Evolutionary conservation across 2,797 vertebrate genomes (phyloP).

Genomic region (Sebastes ruberrimus): DNA sequence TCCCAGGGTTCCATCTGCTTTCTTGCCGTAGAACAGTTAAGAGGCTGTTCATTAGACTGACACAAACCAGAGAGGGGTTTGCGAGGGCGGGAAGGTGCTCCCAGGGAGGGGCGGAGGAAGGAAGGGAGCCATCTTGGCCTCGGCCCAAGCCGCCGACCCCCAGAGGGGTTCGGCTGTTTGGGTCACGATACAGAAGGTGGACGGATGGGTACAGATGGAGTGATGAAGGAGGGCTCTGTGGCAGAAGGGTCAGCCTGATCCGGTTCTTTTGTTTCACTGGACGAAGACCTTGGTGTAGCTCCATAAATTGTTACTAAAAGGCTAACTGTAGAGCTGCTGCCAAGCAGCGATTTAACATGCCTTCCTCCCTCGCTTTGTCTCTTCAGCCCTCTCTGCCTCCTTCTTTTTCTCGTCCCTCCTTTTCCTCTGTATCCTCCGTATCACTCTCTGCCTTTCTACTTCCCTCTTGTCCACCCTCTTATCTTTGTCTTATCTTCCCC

Average conservation of each 20-base stretch:
- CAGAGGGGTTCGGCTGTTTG: slow-evolving; percentile 22
- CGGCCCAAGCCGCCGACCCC: slow-evolving; percentile 24
- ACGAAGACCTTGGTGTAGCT: slow-evolving; percentile 13
- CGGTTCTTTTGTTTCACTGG: slow-evolving; percentile 32
- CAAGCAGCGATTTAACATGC: slow-evolving; percentile 16
- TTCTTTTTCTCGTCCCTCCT: not conserved
- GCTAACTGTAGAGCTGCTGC: slow-evolving; percentile 6
- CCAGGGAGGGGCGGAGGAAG: slow-evolving; percentile 5
- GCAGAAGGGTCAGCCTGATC: slow-evolving; percentile 1
- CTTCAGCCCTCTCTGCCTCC: not conserved
- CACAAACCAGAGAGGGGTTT: slow-evolving; percentile 64
- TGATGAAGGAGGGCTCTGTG: not conserved
- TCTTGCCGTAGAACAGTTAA: slow-evolving; percentile 31
- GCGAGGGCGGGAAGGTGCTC: slow-evolving; percentile 16
- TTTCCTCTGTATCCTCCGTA: not conserved
- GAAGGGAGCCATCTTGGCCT: slow-evolving; percentile 32
- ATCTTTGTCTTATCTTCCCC: not conserved
- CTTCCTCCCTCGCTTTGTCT: not conserved
- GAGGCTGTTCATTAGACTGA: slow-evolving; percentile 64
- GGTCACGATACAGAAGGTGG: slow-evolving; percentile 19
- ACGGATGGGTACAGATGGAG: slow-evolving; percentile 13
- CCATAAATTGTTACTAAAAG: slow-evolving; percentile 26
- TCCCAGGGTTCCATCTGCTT: slow-evolving; percentile 58
- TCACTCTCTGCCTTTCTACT: not conserved
- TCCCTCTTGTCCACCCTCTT: not conserved